Base-by-base conservation (phyloP, 2,888 invertebrate genomes). In the Boloria selene region DNA sequence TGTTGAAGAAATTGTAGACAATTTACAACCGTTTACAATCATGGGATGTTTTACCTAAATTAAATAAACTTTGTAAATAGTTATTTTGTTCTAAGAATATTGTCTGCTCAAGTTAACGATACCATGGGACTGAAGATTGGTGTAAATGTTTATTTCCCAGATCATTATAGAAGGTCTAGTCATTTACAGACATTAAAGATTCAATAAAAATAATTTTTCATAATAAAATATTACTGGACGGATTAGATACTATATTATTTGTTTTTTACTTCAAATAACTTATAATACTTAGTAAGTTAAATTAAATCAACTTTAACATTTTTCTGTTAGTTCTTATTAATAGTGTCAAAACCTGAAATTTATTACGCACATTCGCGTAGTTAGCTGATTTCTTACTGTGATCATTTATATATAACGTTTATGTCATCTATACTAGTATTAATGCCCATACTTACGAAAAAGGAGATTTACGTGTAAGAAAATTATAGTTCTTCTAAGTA, bases 61-160 rank as follows among this genome's bases (percentile, higher is more conserved):
- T 67, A 78, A 82, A 82, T 79, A 80, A 87, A 88, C 87, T 87
- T 88, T 91, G 88, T 90, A 91, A 86, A 89, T 89, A 86, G 83
- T 82, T 84, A 83, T 88, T 89, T 84, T 84, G 88, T 88, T 90
- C 80, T 90, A 90, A 90, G 87, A 83, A 85, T 85, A 78, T 85
- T 84, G 86, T 90, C 90, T 91, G 92, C 91, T 92, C 92, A 91
- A 91, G 86, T 88, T 87, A 83, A 86, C 87, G 84, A 83, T 87
- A 85, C 80, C 79, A 84, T 85, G 86, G 84, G 86, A 87, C 86
- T 87, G 86, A 86, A 78, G 71, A 76, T 64, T 64, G 65, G 55
- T 64, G 62, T 67, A 64, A 70, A 69, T 62, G 47, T 64, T 67
- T 64, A 68, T 67, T 68, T 65, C 70, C 56, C 60, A 62, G 38